These are phyloP conservation scores for Cebuella pygmaea DNA, from an alignment of 2,797 vertebrate genomes.

Conservation along the genomic window DNA sequence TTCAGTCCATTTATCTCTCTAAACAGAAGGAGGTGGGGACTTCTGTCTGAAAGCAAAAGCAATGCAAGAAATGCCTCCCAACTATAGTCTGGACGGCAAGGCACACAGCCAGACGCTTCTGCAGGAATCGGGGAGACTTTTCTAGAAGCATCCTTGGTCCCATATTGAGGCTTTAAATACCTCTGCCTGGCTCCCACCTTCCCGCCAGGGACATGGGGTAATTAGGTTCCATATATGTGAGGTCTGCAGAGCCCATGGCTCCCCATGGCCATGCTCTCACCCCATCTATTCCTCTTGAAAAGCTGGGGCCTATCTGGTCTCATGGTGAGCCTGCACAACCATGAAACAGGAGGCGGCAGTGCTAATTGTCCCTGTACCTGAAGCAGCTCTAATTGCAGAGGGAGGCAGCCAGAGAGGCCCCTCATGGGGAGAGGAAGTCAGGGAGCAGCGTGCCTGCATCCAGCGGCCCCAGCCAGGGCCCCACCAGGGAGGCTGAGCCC, in stretches of 20 bases:
- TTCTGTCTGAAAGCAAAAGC: background rate
- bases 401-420: background rate
- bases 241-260: background rate
- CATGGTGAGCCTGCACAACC: background rate
- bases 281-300: slow-evolving; percentile 43
- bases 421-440: too few relatives aligned
- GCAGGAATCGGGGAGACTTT: background rate
- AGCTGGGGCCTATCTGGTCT: rapidly evolving
- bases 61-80: too few relatives aligned
- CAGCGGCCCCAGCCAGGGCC: background rate
- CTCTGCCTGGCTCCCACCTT: background rate
- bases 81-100: background rate
- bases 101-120: background rate
- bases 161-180: rapidly evolving
- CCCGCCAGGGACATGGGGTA: too few relatives aligned
- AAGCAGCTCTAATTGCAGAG: background rate
- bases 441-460: background rate
- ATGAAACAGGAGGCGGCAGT: rapidly evolving
- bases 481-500: background rate
- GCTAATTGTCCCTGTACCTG: rapidly evolving
- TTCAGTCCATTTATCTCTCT: background rate
- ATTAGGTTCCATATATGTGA: rapidly evolving
- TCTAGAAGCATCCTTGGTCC: background rate
- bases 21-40: background rate
- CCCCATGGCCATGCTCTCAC: background rate